Percentiles rank a stretch among this genome's conserved stretches.
Conservation (phyloP, 2,888 invertebrate species). For the Empis livida region DNA sequence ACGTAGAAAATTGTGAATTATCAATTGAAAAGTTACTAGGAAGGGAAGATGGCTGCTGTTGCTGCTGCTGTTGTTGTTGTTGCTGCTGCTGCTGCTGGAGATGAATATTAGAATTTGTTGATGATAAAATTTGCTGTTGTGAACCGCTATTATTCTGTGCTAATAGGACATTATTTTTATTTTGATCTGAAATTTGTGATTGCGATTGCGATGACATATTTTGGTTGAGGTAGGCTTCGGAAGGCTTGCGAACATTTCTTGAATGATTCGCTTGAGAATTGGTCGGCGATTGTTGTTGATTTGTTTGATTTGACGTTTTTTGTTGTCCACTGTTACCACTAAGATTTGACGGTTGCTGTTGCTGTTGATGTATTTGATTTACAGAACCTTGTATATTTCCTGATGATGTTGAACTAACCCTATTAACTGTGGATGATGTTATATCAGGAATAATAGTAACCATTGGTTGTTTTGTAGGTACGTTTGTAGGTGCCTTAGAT, state of each 20-base stretch:
- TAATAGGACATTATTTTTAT: not conserved
- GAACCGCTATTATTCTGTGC: not conserved
- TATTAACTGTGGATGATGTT: constrained; percentile 25
- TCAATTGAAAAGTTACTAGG: not conserved
- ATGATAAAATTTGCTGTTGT: not conserved
- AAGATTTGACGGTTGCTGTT: constrained; percentile 20
- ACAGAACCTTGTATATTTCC: not conserved
- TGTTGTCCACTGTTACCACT: constrained; percentile 5
- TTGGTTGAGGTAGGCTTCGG: constrained; percentile 18
- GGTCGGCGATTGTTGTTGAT: constrained; percentile 32
- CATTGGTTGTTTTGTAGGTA: constrained; percentile 26
- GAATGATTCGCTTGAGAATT: constrained; percentile 12
- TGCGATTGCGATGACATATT: constrained; percentile 24
- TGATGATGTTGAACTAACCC: constrained; percentile 19
- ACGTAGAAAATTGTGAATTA: constrained; percentile 19
- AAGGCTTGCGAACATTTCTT: constrained; percentile 13
- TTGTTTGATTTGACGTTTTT: constrained; percentile 11
- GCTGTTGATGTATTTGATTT: constrained; percentile 36
- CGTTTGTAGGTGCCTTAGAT: constrained; percentile 44
- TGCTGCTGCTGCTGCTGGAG: constrained; percentile 6
- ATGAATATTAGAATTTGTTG: not conserved
- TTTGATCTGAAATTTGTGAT: constrained; percentile 10
- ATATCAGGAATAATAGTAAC: constrained; percentile 36
- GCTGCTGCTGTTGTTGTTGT: constrained; percentile 7
- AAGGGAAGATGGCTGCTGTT: constrained; percentile 10